These are phyloP conservation scores for Hypotaenidia okinawae DNA, from an alignment of 2,797 vertebrate genomes.

Conservation along the genomic window DNA sequence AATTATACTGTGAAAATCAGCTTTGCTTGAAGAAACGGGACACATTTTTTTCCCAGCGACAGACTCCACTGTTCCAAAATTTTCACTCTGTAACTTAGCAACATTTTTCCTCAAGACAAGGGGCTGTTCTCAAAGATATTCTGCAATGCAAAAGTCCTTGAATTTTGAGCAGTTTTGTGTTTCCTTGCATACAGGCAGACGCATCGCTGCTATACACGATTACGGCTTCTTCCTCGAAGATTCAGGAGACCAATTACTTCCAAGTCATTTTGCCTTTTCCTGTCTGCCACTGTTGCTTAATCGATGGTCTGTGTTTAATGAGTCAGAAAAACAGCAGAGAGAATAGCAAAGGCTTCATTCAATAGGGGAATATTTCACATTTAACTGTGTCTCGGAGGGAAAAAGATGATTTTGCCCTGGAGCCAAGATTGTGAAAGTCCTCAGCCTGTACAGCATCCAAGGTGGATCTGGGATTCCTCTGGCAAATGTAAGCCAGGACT, in stretches of 20 bases:
- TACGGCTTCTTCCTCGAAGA: not conserved
- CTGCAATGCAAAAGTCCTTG: not conserved
- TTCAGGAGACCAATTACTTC: constrained; percentile 19
- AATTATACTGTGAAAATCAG: rapidly evolving
- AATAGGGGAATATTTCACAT: not conserved
- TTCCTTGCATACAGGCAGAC: not conserved
- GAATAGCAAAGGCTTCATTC: not conserved
- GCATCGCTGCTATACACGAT: not conserved
- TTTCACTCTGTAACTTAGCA: constrained; percentile 32
- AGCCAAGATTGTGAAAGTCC: not conserved
- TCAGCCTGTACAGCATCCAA: not conserved
- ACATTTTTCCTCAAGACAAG: not conserved
- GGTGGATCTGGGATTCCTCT: not conserved
- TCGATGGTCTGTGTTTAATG: not conserved
- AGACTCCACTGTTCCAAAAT: not conserved
- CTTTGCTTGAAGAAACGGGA: not conserved
- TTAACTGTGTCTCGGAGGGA: not conserved
- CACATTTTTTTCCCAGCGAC: not conserved
- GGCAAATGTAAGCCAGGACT: not conserved
- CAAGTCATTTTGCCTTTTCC: constrained; percentile 6
- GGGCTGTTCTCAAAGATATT: not conserved
- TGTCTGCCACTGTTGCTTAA: not conserved
- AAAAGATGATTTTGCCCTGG: not conserved
- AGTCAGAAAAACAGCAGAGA: not conserved
- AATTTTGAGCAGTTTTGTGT: not conserved